phyloP scores from a whole-genome alignment of 64 coral and sea anemone genomes.

The Platygyra sinensis region DNA sequence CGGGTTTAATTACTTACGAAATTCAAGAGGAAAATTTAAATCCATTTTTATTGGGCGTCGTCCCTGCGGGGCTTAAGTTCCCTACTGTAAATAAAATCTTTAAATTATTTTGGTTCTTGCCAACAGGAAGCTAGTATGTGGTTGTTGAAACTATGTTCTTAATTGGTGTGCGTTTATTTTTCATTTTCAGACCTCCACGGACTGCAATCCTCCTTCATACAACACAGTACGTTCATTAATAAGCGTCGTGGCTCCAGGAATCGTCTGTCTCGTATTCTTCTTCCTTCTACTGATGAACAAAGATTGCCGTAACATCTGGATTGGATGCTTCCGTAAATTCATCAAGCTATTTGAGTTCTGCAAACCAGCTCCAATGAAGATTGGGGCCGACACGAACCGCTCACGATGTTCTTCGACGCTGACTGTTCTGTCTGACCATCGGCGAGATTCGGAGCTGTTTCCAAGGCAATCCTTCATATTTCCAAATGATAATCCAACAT shows the following conservation, averaged over 20 bases:
- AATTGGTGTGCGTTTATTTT: not conserved
- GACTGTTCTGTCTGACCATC: slow-evolving; percentile 51
- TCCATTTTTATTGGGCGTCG: too few species aligned
- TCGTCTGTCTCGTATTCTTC: slow-evolving; percentile 81
- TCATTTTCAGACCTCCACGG: slow-evolving; percentile 26
- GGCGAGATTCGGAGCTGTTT: slow-evolving; percentile 33
- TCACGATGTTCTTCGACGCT: slow-evolving; percentile 83
- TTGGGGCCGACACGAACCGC: slow-evolving; percentile 19
- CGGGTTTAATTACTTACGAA: too few species aligned
- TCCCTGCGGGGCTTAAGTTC: too few species aligned
- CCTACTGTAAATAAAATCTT: too few species aligned
- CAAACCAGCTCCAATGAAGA: not conserved
- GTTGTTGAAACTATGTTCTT: not conserved
- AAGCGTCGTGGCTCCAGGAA: slow-evolving; percentile 66
- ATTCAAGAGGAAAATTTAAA: too few species aligned
- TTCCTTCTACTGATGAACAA: slow-evolving; percentile 91
- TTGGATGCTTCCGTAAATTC: slow-evolving; percentile 25
- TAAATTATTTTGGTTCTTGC: too few species aligned
- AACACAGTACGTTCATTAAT: slow-evolving; percentile 30
- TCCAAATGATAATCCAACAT: not conserved
- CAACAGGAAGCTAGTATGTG: not conserved
- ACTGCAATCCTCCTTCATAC: slow-evolving; percentile 54
- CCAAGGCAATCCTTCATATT: not conserved
- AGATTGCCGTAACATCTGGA: slow-evolving; percentile 88
- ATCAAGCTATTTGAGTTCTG: slow-evolving; percentile 16